A percentile compares a stretch with the other conserved stretches of the same genome.
Conservation (phyloP, 2,113 vertebrate species). For the Nestor notabilis region DNA sequence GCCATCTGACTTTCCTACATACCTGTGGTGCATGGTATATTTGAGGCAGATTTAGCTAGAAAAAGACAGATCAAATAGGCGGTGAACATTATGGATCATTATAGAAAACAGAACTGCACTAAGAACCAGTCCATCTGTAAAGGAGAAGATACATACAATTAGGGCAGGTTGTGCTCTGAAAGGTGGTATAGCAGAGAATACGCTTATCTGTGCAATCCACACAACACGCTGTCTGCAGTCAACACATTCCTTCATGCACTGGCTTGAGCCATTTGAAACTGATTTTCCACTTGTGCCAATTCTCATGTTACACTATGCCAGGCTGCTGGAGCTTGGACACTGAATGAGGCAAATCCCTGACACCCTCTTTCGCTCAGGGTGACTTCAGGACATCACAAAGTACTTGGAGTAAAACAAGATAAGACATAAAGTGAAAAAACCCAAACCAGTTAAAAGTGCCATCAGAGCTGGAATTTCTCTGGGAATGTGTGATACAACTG, state of each 20-base stretch:
- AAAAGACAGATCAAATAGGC: slow-evolving; percentile 13
- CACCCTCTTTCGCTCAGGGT: slow-evolving; percentile 23
- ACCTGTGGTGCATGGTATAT: not conserved
- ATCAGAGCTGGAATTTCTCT: slow-evolving; percentile 6
- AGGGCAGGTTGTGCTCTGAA: not conserved
- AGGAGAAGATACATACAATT: not conserved
- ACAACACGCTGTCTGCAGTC: slow-evolving; percentile 14
- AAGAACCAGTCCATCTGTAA: not conserved
- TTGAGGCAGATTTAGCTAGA: slow-evolving; percentile 12
- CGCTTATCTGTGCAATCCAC: slow-evolving; percentile 41
- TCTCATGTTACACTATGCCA: slow-evolving; percentile 41
- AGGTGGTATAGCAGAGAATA: not conserved
- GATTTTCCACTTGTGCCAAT: slow-evolving; percentile 41
- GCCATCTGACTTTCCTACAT: not conserved
- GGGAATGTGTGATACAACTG: slow-evolving; percentile 13
- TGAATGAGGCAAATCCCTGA: slow-evolving; percentile 26
- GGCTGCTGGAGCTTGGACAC: not conserved
- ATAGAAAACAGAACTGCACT: not conserved
- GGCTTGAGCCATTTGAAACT: slow-evolving; percentile 29
- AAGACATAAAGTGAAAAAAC: slow-evolving; percentile 18
- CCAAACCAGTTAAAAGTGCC: not conserved
- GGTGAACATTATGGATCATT: not conserved
- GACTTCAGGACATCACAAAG: slow-evolving; percentile 45
- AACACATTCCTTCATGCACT: not conserved
- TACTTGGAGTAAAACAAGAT: slow-evolving; percentile 19